These are phyloP conservation scores for Pelusios castaneus DNA, from an alignment of 2,113 vertebrate species.

Conservation along the genomic window DNA sequence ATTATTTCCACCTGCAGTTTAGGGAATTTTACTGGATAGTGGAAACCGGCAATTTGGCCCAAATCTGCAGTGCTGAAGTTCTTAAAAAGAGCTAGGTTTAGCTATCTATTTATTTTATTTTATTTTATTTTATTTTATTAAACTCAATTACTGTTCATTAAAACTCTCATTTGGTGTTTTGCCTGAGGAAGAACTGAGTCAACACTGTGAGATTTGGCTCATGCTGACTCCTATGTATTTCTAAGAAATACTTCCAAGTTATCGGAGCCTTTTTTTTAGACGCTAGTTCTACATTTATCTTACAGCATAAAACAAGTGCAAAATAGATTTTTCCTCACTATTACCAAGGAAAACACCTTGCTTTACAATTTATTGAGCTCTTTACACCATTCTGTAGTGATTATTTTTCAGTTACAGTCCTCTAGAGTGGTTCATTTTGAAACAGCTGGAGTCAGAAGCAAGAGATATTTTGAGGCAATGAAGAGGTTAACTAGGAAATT, in stretches of 20 bases:
- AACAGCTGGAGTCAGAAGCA: slow-evolving; percentile 27
- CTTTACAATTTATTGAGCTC: background rate
- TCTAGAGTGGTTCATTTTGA: slow-evolving; percentile 34
- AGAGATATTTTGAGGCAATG: slow-evolving; percentile 2
- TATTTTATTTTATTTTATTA: background rate
- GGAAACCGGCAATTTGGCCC: slow-evolving; percentile 11
- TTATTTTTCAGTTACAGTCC: slow-evolving; percentile 15
- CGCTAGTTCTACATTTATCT: background rate
- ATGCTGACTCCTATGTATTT: background rate
- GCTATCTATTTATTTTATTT: too few relatives aligned
- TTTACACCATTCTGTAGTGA: background rate
- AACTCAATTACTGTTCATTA: slow-evolving; percentile 4
- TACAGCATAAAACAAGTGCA: background rate
- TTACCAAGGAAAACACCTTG: background rate
- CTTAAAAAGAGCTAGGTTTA: background rate
- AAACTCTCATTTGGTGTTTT: slow-evolving; percentile 47
- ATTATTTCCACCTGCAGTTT: slow-evolving; percentile 1
- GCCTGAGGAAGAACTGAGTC: slow-evolving; percentile 29
- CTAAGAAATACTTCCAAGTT: slow-evolving; percentile 5
- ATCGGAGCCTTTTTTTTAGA: slow-evolving; percentile 18
- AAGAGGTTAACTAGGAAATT: slow-evolving; percentile 67
- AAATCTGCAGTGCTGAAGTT: background rate
- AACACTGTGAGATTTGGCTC: background rate
- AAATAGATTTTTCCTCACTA: background rate
- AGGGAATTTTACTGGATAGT: background rate